These are phyloP conservation scores for Esox lucius DNA, from an alignment of 2,797 vertebrate species.

Conservation along the genomic window DNA sequence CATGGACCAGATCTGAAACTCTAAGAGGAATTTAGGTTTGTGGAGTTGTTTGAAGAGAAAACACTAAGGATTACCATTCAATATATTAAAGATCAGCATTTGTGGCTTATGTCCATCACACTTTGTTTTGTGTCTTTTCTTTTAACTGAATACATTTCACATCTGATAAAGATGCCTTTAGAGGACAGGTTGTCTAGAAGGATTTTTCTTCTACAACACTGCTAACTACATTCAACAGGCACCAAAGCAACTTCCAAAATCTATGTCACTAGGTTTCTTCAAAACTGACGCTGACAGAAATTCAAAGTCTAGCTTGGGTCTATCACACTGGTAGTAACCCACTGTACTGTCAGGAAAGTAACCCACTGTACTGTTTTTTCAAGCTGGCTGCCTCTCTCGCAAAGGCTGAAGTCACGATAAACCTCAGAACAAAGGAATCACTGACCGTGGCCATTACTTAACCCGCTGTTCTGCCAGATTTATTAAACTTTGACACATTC, in stretches of 20 bases:
- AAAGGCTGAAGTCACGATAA: neutral
- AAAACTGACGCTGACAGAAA: neutral
- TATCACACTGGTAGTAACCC: neutral
- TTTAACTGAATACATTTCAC: neutral
- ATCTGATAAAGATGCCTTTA: neutral
- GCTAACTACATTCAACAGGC: too few species aligned
- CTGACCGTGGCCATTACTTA: constrained; percentile 1
- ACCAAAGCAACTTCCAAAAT: neutral
- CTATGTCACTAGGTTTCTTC: neutral
- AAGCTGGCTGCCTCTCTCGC: neutral
- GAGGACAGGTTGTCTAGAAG: neutral
- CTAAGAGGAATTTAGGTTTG: constrained; percentile 8
- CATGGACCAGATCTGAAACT: neutral
- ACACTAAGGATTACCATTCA: neutral
- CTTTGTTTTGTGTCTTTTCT: neutral
- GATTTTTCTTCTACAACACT: neutral
- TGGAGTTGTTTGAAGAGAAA: neutral
- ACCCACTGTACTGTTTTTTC: neutral
- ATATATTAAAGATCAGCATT: neutral
- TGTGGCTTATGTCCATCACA: neutral
- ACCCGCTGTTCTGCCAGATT: neutral
- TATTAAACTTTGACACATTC: neutral
- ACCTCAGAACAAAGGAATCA: neutral
- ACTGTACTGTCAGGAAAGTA: too few species aligned
- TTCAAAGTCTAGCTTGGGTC: neutral